A percentile compares a stretch with the other conserved stretches of the same genome.
These are phyloP conservation scores for Euura saliciscinereae DNA, from an alignment of 1,140 invertebrate genomes.

Conservation along the genomic window DNA sequence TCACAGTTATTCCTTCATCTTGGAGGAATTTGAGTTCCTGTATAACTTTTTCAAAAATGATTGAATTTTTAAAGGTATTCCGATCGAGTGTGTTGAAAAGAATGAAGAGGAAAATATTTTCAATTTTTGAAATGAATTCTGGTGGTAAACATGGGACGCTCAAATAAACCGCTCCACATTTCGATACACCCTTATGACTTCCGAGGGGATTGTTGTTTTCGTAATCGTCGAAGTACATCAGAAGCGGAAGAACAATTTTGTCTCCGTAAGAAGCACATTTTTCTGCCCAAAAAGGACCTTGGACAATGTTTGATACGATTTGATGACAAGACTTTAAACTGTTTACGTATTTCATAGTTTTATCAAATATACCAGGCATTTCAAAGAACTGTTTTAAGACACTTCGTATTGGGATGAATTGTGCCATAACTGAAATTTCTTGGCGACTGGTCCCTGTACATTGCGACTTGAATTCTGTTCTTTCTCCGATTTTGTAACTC, in stretches of 20 bases:
- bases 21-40: constrained; percentile 39
- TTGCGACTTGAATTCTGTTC: constrained; percentile 19
- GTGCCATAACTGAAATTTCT: constrained; percentile 23
- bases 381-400: constrained; percentile 31
- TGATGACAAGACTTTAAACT: constrained; percentile 22
- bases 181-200: constrained; percentile 35
- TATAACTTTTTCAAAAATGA: constrained; percentile 35
- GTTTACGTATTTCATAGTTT: constrained; percentile 26
- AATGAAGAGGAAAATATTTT: constrained; percentile 40
- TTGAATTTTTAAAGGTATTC: constrained; percentile 31
- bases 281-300: constrained; percentile 37
- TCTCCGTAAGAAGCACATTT: constrained; percentile 20
- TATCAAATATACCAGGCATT: constrained; percentile 23
- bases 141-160: constrained; percentile 37
- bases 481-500: constrained; percentile 22
- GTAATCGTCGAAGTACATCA: constrained; percentile 36
- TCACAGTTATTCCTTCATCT: constrained; percentile 33
- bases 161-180: constrained; percentile 40
- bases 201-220: constrained; percentile 35
- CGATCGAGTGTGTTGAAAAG: constrained; percentile 40
- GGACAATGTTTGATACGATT: constrained; percentile 37
- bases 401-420: constrained; percentile 24
- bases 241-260: constrained; percentile 38
- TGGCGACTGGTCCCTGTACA: constrained; percentile 15
- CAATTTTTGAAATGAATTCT: constrained; percentile 31